Evolutionary conservation across 1,140 invertebrate species (phyloP), one percentile per base, ranked within the genome.

Genomic region (Oryctes rhinoceros): DNA sequence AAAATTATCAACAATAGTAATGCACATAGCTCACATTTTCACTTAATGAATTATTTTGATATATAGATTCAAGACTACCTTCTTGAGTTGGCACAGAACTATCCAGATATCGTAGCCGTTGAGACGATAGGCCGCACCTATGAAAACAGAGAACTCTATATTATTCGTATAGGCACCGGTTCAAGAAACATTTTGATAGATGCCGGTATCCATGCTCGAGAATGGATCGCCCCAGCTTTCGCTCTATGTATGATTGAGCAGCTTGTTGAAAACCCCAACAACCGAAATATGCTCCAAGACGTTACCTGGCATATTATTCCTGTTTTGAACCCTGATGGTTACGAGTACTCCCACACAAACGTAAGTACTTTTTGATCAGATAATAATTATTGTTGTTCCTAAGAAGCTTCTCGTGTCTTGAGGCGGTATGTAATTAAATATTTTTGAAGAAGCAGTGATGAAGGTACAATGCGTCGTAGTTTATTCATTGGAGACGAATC

Each of bases 281-380:
- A 88, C 49, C 81, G 79, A 30, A 35, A 86, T 15, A 80, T 91
- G 3, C 81, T 91, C 37, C 84, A 89, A 30, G 85, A 89, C 49
- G 89, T 91, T 62, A 91, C 93, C 81, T 92, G 92, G 91, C 90
- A 93, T 84, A 91, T 96, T 77, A 82, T 94, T 49, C 94, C 94
- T 0, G 86, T 92, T 35, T 83, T 91, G 20, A 95, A 95, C 86
- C 93, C 94, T 0, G 94, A 95, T 84, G 94, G 94, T 11, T 94
- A 94, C 83, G 91, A 91, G 81, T 94, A 91, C 83, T 90, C 92
- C 0, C 90, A 91, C 75, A 88, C 88, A 0, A 85, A 85, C 5
- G 89, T 76, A 76, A 89, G 91, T 20, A 44, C 7, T 44, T 44
- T 44, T 44, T 7, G 9, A 10, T 7, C 0, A 44, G 0, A 10